Evolutionary conservation across 2,797 vertebrate species (phyloP).

Genomic region (Chelon labrosus): DNA sequence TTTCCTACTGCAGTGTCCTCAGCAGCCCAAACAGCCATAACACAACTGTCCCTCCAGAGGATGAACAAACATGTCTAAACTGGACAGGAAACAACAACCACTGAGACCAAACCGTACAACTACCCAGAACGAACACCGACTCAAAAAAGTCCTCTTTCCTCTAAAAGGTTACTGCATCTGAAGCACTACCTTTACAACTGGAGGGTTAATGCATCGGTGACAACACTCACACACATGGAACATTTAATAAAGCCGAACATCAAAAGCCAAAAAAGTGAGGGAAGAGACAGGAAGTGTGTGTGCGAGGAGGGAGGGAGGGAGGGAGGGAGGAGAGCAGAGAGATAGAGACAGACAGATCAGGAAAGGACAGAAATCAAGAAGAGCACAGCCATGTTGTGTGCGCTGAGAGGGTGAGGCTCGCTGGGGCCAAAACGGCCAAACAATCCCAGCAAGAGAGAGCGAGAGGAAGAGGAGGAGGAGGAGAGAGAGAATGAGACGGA

Average conservation of each 20-base stretch:
- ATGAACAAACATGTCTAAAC: slow-evolving; percentile 27
- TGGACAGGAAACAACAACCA: slow-evolving; percentile 23
- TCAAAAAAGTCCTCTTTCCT: slow-evolving; percentile 4
- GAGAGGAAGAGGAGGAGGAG: too few relatives aligned
- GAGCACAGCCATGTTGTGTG: slow-evolving; percentile 65
- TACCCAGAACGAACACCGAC: slow-evolving; percentile 27
- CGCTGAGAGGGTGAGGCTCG: slow-evolving; percentile 43
- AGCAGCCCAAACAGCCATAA: slow-evolving; percentile 25
- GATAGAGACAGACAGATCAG: slow-evolving; percentile 27
- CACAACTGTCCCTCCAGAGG: slow-evolving; percentile 16
- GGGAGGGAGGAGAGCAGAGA: too few relatives aligned
- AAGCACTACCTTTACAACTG: slow-evolving; percentile 51
- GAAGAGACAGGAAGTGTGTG: slow-evolving; percentile 35
- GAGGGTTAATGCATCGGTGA: slow-evolving; percentile 63
- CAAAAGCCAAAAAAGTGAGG: slow-evolving; percentile 61
- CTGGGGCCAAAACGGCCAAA: slow-evolving; percentile 21
- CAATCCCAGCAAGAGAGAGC: slow-evolving; percentile 33
- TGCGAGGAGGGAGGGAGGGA: too few relatives aligned
- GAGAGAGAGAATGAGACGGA: slow-evolving; percentile 26
- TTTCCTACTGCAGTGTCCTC: not conserved
- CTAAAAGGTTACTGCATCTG: slow-evolving; percentile 28
- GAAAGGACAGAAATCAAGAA: slow-evolving; percentile 48
- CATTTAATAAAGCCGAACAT: slow-evolving; percentile 75
- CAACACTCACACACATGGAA: slow-evolving; percentile 75
- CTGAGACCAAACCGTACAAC: slow-evolving; percentile 29